Evolutionary conservation across 2,113 vertebrate species (phyloP).

Genomic region (Hyperoodon ampullatus): DNA sequence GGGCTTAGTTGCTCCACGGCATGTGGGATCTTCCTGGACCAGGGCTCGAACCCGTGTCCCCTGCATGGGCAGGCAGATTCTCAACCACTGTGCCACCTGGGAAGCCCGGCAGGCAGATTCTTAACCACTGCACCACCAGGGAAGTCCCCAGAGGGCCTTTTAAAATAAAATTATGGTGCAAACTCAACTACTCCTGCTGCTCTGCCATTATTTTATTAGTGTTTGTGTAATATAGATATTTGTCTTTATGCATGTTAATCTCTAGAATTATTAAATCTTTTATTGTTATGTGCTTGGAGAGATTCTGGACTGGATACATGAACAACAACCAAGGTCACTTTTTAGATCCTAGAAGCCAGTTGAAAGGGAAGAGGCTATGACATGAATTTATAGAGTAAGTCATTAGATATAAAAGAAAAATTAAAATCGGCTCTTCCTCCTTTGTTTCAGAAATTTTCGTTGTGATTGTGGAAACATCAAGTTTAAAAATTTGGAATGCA

Average conservation of each 20-base stretch:
- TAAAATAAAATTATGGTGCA: constrained; percentile 36
- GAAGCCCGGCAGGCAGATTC: no score
- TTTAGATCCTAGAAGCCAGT: not conserved
- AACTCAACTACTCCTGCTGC: not conserved
- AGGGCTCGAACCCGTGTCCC: no score
- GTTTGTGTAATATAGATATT: not conserved
- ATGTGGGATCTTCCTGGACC: no score
- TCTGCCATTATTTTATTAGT: not conserved
- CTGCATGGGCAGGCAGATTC: no score
- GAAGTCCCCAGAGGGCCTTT: not conserved
- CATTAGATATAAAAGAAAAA: constrained; percentile 58
- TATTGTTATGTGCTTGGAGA: not conserved
- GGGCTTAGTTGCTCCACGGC: no score
- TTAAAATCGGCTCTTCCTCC: constrained; percentile 58
- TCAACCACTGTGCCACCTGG: no score
- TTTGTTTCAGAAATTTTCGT: constrained; percentile 91
- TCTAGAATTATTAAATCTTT: constrained; percentile 29
- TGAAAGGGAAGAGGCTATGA: not conserved
- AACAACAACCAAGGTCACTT: not conserved
- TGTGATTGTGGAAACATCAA: constrained; percentile 98
- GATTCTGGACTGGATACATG: not conserved
- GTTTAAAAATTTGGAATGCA: constrained; percentile 93
- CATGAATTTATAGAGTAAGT: not conserved
- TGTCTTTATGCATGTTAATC: not conserved
- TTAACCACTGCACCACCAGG: no score